phyloP scores from a whole-genome alignment of 2,113 vertebrate genomes.

The Ovis canadensis region DNA sequence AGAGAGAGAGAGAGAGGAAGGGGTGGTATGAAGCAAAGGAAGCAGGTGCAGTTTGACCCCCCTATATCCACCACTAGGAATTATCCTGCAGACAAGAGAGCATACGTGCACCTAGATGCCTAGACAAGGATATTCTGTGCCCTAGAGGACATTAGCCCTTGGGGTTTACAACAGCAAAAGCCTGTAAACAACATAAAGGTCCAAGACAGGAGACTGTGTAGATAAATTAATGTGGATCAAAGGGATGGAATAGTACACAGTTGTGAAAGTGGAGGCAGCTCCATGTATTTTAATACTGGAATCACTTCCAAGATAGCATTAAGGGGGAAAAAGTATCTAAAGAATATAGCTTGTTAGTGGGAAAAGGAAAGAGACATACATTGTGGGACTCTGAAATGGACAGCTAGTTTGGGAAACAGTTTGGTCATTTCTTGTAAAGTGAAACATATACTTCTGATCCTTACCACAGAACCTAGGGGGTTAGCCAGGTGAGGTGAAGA shows the following conservation, averaged over 20 bases:
- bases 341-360: not conserved
- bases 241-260: not conserved
- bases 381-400: not conserved
- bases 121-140: not conserved
- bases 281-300: not conserved
- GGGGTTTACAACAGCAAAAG: not conserved
- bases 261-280: not conserved
- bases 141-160: not conserved
- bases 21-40: not conserved
- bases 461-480: not conserved
- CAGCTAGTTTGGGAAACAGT: not conserved
- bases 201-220: not conserved
- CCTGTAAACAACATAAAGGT: not conserved
- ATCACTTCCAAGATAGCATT: not conserved
- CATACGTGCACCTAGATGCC: not conserved
- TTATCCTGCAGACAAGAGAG: not conserved
- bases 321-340: not conserved
- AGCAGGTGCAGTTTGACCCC: not conserved
- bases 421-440: not conserved
- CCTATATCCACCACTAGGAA: not conserved
- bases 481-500: not conserved
- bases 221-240: not conserved
- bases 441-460: not conserved
- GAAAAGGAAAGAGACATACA: not conserved
- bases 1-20: not conserved